A percentile compares a stretch with the other conserved stretches of the same genome.
Conservation (phyloP, 2,113 vertebrate genomes). For the Chaenogobius annularis region DNA sequence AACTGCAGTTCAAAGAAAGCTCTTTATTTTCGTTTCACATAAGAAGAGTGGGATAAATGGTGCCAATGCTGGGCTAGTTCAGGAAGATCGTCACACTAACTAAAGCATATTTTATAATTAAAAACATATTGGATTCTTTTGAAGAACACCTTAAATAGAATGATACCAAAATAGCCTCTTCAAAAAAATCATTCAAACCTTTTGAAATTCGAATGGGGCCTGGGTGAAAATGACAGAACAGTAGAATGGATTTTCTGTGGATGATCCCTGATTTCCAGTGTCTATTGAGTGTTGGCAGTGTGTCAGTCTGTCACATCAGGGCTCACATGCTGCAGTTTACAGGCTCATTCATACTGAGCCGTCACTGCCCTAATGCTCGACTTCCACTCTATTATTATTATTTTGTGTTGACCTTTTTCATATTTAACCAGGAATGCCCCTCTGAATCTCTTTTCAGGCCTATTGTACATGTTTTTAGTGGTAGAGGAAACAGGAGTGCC, state of each 20-base stretch:
- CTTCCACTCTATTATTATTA: no score
- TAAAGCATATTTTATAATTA: slow-evolving; percentile 22
- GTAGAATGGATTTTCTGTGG: not conserved
- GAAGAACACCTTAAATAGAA: not conserved
- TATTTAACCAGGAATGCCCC: no score
- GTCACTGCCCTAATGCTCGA: not conserved
- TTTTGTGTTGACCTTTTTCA: no score
- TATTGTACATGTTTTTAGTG: no score
- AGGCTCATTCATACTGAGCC: not conserved
- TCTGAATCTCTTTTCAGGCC: no score
- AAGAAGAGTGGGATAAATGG: not conserved
- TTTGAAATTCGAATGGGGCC: no score
- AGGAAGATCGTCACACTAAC: not conserved
- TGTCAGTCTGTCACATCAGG: not conserved
- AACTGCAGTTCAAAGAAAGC: slow-evolving; percentile 9
- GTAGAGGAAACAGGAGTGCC: no score
- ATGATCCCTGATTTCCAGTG: slow-evolving; percentile 1
- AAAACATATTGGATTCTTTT: not conserved
- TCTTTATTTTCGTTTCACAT: not conserved
- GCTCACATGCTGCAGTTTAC: slow-evolving; percentile 1
- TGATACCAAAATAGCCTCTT: no score
- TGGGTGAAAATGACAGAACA: no score
- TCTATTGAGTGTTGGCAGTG: not conserved
- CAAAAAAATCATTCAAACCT: no score
- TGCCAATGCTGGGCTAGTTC: slow-evolving; percentile 1